Base-by-base conservation (phyloP, 92 coral and sea anemone genomes). In the Anthopleura xanthogrammica region DNA sequence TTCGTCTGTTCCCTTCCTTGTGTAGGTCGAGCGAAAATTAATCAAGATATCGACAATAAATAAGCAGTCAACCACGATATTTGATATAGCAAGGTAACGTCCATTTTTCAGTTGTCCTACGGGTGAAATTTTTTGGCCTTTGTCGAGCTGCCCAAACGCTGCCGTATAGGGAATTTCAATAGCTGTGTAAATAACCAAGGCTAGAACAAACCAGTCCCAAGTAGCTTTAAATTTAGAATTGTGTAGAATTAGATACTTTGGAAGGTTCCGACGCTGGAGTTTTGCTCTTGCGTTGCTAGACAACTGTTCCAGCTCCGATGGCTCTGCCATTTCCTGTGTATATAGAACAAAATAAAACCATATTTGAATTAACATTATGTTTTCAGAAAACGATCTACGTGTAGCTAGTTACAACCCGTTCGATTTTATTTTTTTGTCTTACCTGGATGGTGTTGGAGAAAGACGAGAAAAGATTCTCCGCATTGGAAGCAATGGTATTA, bases 151-250 rank as follows among this genome's bases (percentile, higher is more conserved):
- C 7, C 84, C 73, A 82, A 97, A 97, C 9, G 99, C 90, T 3
- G 90, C 88, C 17, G 92, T 79, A 85, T 90, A 97, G 0, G 99
- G 99, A 12, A 94, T 98, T 83, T 97, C 95, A 76, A 89, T 85
- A 12, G 95, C 88, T 4, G 99, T 64, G 87, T 93, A 92, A 77
- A 92, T 92, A 60, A 92, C 95, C 54, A 92, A 84, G 3, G 84
- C 66, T 16, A 92, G 86, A 16, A 92, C 83, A 23, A 92, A 76
- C 95, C 95, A 92, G 75, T 92, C 95, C 95, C 95, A 92, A 41
- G 79, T 77, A 19, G 95, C 98, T 73, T 97, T 97, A 82, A 89
- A 87, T 56, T 83, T 57, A 36, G 99, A 97, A 60, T 94, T 95
- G 83, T 97, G 98, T 56, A 87, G 86, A 48, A 97, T 89, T 22